A percentile compares a stretch with the other conserved stretches of the same genome.
These are phyloP conservation scores for Actinia tenebrosa DNA, from an alignment of 64 coral and sea anemone species.

Conservation along the genomic window DNA sequence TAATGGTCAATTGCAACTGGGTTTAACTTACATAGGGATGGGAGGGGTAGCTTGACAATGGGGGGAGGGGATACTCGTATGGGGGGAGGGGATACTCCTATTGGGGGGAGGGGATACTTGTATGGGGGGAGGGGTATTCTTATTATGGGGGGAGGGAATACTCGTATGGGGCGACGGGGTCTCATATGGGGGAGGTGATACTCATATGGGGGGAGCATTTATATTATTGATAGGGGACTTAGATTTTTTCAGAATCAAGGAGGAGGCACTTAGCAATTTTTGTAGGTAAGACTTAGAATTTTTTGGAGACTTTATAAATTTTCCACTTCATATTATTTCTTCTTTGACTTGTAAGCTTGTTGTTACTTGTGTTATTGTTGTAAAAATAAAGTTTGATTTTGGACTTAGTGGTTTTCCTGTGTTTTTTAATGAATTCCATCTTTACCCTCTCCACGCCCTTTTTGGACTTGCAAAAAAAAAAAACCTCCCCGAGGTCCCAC, in stretches of 20 bases:
- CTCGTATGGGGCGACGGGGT: too few species aligned
- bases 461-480: neutral
- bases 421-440: conserved; percentile 9
- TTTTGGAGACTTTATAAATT: too few species aligned
- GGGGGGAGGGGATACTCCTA: neutral
- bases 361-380: neutral
- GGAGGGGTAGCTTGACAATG: neutral
- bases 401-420: neutral
- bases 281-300: neutral
- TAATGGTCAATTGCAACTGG: neutral
- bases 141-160: too few species aligned
- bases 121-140: too few species aligned
- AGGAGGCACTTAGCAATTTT: neutral
- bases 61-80: neutral
- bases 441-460: neutral
- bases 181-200: too few species aligned
- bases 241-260: neutral
- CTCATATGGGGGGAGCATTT: too few species aligned
- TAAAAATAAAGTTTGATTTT: neutral
- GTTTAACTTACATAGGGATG: neutral
- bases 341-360: too few species aligned
- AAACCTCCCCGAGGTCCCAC: neutral
- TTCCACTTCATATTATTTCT: too few species aligned
- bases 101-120: too few species aligned
- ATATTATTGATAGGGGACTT: too few species aligned